phyloP scores from a whole-genome alignment of 2,888 invertebrate species.

The Apodemia duryi region DNA sequence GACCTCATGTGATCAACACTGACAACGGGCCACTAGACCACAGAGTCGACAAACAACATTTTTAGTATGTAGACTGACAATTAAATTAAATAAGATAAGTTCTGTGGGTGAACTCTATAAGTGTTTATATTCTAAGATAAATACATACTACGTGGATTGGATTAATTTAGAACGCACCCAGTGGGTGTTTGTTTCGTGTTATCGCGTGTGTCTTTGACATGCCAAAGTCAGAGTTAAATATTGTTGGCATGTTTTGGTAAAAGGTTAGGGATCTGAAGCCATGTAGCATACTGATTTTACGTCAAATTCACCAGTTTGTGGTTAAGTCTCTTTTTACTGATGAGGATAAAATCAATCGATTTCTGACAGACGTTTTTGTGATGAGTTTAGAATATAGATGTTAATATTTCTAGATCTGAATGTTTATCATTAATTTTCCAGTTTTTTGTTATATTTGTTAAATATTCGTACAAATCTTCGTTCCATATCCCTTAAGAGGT shows the following conservation, averaged over 20 bases:
- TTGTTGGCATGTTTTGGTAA: constrained; percentile 21
- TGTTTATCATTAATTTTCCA: too few relatives aligned
- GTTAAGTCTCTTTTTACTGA: background rate
- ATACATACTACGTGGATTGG: constrained; percentile 53
- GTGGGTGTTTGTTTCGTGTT: constrained; percentile 54
- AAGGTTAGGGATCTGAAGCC: constrained; percentile 2
- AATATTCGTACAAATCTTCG: too few relatives aligned
- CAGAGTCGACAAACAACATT: too few relatives aligned
- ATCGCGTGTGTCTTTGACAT: constrained; percentile 52
- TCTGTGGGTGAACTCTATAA: background rate
- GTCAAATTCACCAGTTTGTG: background rate
- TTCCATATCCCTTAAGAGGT: too few relatives aligned
- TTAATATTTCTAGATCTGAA: too few relatives aligned
- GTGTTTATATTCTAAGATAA: constrained; percentile 19
- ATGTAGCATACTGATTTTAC: background rate
- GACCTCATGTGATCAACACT: too few relatives aligned
- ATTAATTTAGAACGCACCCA: constrained; percentile 60
- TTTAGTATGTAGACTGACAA: too few relatives aligned
- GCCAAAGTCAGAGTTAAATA: constrained; percentile 49
- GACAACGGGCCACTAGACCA: too few relatives aligned
- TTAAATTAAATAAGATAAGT: background rate
- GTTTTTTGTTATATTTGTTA: too few relatives aligned
- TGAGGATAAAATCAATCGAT: too few relatives aligned
- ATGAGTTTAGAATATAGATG: too few relatives aligned
- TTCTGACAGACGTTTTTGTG: too few relatives aligned